Evolutionary conservation across 2,113 vertebrate genomes (phyloP), one percentile per base, ranked within the genome.

Genomic region (Plecotus auritus): DNA sequence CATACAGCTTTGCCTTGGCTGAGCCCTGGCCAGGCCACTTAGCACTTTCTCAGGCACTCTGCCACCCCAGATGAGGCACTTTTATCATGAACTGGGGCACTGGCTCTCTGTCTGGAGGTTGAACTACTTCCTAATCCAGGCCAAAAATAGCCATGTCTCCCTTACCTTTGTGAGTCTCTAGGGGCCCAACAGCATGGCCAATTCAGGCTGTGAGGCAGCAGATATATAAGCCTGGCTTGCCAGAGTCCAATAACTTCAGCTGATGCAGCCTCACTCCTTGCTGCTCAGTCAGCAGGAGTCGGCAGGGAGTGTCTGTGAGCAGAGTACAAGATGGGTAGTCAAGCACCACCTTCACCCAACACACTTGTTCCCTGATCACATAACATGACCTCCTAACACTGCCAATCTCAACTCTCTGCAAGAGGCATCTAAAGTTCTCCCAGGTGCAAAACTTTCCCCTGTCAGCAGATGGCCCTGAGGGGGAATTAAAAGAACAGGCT

Each of bases 351-450:
- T 97, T 98, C 97, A 96, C 97, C 88, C 95, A 97, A 97, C 97
- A 95, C 73, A 97, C 96, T 96, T 92, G 96, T 61, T 90, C 97
- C 90, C 96, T 32, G 96, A 98, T 95, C 97, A 97, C 96, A 97
- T 97, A 95, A 97, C 97, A 98, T 97, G 96, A 98, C 95, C 97
- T 97, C 96, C 97, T 97, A 94, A 97, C 97, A 97, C 97, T 93
- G 97, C 92, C 96, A 97, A 97, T 97, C 97, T 93, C 95, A 42
- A 84, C 95, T 98, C 94, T 97, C 96, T 97, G 84, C 96, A 97
- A 98, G 96, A 96, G 84, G 76, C 73, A 86, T 83, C 95, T 95
- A 72, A 85, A 97, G 78, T 92, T 98, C 91, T 95, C 96, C 96
- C 97, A 97, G 96, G 94, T 84, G 94, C 83, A 85, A 97, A 97